Conservation (phyloP, 2,113 vertebrate genomes). For the Australoheros scitulus region DNA sequence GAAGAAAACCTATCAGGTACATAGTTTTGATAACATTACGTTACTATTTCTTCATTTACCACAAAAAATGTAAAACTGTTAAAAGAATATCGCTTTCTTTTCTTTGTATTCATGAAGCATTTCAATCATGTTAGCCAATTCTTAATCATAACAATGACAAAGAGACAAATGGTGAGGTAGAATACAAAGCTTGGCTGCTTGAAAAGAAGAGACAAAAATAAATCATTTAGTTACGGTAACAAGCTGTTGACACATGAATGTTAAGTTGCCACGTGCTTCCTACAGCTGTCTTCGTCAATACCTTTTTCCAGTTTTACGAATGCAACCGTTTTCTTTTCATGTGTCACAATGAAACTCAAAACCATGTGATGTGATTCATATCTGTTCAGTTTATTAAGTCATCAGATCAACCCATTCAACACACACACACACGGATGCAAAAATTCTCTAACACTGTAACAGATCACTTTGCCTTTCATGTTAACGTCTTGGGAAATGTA, state of each 20-base stretch:
- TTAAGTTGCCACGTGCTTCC: not conserved
- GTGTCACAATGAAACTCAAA: constrained; percentile 4
- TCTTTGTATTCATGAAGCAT: not conserved
- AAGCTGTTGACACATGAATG: not conserved
- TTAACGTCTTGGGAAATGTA: not conserved
- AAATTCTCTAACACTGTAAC: not conserved
- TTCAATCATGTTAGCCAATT: not conserved
- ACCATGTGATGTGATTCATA: constrained; percentile 3
- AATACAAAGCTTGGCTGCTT: not conserved
- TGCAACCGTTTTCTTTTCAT: not conserved
- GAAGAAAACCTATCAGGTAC: not conserved
- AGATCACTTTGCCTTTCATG: constrained; percentile 8
- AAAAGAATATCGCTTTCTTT: not conserved
- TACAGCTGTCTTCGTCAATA: not conserved
- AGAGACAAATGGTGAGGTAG: not conserved
- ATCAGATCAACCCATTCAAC: constrained; percentile 24
- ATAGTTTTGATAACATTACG: not conserved
- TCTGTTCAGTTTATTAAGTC: constrained; percentile 40
- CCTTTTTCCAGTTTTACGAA: not conserved
- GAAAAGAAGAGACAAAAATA: not conserved
- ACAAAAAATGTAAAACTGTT: not conserved
- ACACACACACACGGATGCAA: constrained; percentile 12
- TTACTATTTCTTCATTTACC: not conserved
- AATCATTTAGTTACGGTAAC: not conserved
- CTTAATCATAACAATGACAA: not conserved